Conservation (phyloP, 2,113 vertebrate species). For the Spea multiplicata region DNA sequence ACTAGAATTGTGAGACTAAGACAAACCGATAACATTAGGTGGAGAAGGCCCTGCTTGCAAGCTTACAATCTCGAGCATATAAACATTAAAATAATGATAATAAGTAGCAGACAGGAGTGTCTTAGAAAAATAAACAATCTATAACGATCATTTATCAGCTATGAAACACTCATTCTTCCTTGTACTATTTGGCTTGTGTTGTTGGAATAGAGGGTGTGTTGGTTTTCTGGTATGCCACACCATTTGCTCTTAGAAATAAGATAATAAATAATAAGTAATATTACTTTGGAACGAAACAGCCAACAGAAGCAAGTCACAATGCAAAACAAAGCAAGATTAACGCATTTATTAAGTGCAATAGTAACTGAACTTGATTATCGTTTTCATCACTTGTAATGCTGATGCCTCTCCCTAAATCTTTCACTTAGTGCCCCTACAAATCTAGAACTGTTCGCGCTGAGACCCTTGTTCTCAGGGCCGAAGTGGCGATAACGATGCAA, state of each 20-base stretch:
- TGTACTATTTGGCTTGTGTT: constrained; percentile 30
- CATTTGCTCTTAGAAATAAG: constrained; percentile 22
- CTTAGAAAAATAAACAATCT: constrained; percentile 17
- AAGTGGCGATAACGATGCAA: too few relatives aligned
- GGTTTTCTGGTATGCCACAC: constrained; percentile 2
- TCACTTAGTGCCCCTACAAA: too few relatives aligned
- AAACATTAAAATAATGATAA: background rate
- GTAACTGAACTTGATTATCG: too few relatives aligned
- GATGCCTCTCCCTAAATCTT: too few relatives aligned
- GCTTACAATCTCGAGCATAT: too few relatives aligned
- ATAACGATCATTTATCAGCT: constrained; percentile 20
- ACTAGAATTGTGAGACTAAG: too few relatives aligned
- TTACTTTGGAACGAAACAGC: constrained; percentile 3
- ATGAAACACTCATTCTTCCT: background rate
- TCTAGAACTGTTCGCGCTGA: too few relatives aligned
- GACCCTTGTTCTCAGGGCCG: too few relatives aligned
- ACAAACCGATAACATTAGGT: too few relatives aligned
- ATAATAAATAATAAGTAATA: too few relatives aligned
- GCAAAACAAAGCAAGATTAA: background rate
- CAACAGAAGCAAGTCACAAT: background rate
- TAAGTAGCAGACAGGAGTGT: background rate
- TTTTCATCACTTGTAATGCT: too few relatives aligned
- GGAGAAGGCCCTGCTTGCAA: too few relatives aligned
- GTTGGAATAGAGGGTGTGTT: constrained; percentile 30
- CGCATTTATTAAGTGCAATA: background rate